Evolutionary conservation across 2,888 invertebrate species (phyloP).

Genomic region (Orchesella flavescens): DNA sequence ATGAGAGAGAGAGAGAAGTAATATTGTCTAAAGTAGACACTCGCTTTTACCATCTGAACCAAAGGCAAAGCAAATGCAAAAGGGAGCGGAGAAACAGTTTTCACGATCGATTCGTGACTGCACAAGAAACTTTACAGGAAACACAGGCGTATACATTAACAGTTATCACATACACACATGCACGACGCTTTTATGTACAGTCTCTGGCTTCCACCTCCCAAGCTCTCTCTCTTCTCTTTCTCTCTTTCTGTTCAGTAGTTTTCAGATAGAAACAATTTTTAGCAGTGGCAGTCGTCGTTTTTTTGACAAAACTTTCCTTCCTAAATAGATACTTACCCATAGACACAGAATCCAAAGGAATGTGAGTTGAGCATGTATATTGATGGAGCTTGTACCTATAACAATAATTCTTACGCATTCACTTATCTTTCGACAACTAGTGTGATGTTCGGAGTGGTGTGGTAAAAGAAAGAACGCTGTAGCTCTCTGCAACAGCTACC

Average conservation of each 20-base stretch:
- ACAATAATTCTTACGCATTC: constrained; percentile 30
- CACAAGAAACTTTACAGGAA: constrained; percentile 41
- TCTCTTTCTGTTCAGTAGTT: not conserved
- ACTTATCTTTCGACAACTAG: constrained; percentile 38
- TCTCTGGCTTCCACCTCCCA: not conserved
- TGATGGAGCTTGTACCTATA: not conserved
- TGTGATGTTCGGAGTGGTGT: not conserved
- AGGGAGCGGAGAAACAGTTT: constrained; percentile 47
- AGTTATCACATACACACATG: constrained; percentile 4
- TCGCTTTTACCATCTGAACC: not conserved
- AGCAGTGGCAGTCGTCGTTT: constrained; percentile 9
- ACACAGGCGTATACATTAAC: not conserved
- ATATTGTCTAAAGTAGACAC: constrained; percentile 39
- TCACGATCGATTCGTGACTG: constrained; percentile 61
- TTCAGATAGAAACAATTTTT: not conserved
- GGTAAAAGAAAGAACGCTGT: not conserved
- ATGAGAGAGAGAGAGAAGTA: not conserved
- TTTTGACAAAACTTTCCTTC: constrained; percentile 31
- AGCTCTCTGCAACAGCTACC: not conserved
- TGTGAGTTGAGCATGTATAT: too few relatives aligned
- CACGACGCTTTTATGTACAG: not conserved
- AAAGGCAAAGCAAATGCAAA: constrained; percentile 23
- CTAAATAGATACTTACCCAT: not conserved
- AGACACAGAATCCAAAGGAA: not conserved
- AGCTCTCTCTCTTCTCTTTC: too few relatives aligned